Evolutionary conservation across 2,113 vertebrate genomes (phyloP), one percentile per base, ranked within the genome.

Genomic region (Gavialis gangeticus): DNA sequence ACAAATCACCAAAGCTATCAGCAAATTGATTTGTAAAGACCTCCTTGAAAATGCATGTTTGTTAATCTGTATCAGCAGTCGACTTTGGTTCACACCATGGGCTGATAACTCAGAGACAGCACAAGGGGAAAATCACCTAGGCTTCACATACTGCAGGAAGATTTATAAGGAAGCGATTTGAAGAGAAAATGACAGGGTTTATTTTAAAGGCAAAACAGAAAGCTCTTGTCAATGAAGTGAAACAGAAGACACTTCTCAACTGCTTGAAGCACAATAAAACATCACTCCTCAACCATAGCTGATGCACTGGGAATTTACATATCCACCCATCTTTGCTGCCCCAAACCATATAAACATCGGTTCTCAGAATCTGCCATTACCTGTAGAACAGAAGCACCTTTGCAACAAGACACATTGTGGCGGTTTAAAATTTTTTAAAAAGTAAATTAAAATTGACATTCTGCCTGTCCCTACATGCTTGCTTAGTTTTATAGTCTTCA

Each of bases 191-290:
- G 57, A 1, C 1, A 56, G 14, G 8, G 10, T 84, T 84, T 85
- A 80, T 75, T 93, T 94, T 55, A 75, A 87, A 93, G 82, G 34
- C 62, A 55, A 34, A 69, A 46, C 34, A 2, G 28, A 76, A 76
- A 56, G 1, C 2, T 69, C 6, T 34, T 80, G 18, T 69, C 4
- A 73, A 69, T 0, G 3, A 12, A 69, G 16, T 6, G 73, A 27
- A 89, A 64, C 16, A 73, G 76, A 57, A 83, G 28, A 75, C 30
- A 46, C 16, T 87, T 34, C 64, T 66, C 3, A 5, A 5, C 37
- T 0, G 0, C 63, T 56, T 76, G 3, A 78, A 85, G 24, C 55
- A 82, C 16, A 60, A 58, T 11, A 34, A 17, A 46, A 34, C n/a
- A 93, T 92, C 80, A 92, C 14, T 85, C 14, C 22, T 85, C 28